Evolutionary conservation across 2,113 vertebrate species (phyloP), one percentile per base, ranked within the genome.

Genomic region (Verasper variegatus): DNA sequence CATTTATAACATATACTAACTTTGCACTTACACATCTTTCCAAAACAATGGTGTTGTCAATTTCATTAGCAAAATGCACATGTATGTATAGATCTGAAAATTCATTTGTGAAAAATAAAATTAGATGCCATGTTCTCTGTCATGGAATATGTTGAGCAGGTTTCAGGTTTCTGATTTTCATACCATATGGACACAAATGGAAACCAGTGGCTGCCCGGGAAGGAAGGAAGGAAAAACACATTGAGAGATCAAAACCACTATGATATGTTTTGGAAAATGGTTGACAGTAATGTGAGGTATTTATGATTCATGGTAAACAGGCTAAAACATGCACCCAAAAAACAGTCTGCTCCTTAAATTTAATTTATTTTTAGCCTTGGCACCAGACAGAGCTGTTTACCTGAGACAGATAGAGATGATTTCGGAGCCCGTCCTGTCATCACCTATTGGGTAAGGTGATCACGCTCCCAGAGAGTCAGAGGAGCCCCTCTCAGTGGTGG

Each of bases 121-220:
- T 23, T 62, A 56, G 3, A 57, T 24, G 18, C n/a, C 60, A 54
- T 6, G n/a, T 51, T 72, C 24, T 9, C 65, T 69, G 35, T 59
- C 60, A 80, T 55, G 68, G 67, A 65, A 76, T 55, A 52, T 57
- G 61, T 81, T 40, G 71, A 24, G 65, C 37, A 27, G 47, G 35
- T 65, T 61, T 81, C 42, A 59, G 21, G 60, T 63, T 27, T 45
- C 42, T 88, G 76, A 86, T 86, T 70, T 75, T 73, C 64, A 0
- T 80, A 82, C 81, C 81, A 86, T 73, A 74, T 84, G 88, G 76
- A 58, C 47, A 3, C 24, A n/a, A 80, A 70, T 73, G 86, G 76
- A 86, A 84, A 84, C 71, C 60, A 61, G 4, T 68, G 66, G 62
- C 72, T 49, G 80, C 47, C 47, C 72, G 72, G 71, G 58, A 60